These are phyloP conservation scores for Megaceryle torquata DNA, from an alignment of 2,113 vertebrate genomes.

Conservation along the genomic window DNA sequence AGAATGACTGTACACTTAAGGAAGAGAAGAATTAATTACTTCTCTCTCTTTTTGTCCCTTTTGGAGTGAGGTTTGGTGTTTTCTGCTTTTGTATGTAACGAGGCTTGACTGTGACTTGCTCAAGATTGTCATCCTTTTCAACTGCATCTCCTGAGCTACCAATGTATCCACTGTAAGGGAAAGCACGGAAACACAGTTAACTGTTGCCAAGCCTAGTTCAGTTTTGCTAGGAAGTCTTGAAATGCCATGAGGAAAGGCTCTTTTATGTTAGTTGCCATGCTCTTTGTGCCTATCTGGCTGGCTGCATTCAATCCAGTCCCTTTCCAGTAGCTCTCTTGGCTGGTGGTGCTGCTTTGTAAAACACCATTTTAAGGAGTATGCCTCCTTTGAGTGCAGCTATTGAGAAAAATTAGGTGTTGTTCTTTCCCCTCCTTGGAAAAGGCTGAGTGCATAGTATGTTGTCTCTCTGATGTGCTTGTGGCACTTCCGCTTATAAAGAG, in stretches of 20 bases:
- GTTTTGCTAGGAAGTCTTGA: not conserved
- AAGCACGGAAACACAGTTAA: not conserved
- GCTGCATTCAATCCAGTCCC: not conserved
- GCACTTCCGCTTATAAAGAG: not conserved
- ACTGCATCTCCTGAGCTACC: not conserved
- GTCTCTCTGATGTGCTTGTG: not conserved
- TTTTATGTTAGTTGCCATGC: not conserved
- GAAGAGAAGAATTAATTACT: not conserved
- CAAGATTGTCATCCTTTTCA: not conserved
- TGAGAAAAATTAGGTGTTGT: not conserved
- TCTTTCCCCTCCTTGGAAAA: not conserved
- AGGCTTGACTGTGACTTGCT: not conserved
- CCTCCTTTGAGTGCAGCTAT: not conserved
- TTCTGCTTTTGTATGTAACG: not conserved
- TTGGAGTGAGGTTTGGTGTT: not conserved
- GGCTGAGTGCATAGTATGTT: not conserved
- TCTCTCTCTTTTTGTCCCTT: not conserved
- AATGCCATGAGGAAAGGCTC: not conserved
- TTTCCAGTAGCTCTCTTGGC: not conserved
- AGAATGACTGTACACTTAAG: not conserved
- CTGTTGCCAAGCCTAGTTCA: not conserved
- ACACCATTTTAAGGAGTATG: not conserved
- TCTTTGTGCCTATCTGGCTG: not conserved
- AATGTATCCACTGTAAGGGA: not conserved
- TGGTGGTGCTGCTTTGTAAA: not conserved